Evolutionary conservation across 2,797 vertebrate species (phyloP).

Genomic region (Hephaestus fuliginosus): DNA sequence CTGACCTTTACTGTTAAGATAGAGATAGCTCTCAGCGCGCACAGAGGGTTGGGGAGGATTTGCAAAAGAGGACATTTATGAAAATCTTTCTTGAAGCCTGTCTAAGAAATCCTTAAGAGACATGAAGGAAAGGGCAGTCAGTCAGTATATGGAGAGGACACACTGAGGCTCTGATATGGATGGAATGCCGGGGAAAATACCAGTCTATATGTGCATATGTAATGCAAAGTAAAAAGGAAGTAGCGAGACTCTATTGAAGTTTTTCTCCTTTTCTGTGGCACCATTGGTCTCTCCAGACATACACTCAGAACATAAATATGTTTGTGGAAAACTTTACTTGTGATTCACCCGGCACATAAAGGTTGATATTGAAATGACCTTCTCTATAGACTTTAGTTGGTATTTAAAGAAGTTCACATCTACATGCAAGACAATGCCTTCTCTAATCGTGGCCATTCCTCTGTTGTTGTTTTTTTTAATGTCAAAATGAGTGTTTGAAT

Average conservation of each 20-base stretch:
- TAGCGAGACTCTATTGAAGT: slow-evolving; percentile 65
- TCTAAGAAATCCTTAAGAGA: slow-evolving; percentile 81
- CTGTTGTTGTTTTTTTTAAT: neutral
- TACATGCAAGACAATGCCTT: slow-evolving; percentile 27
- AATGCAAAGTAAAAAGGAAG: slow-evolving; percentile 74
- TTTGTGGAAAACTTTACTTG: slow-evolving; percentile 54
- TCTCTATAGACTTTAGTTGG: slow-evolving; percentile 27
- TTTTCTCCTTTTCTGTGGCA: slow-evolving; percentile 41
- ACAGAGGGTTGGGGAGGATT: slow-evolving; percentile 74
- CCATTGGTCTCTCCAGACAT: slow-evolving; percentile 57
- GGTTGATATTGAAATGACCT: slow-evolving; percentile 69
- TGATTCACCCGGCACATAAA: slow-evolving; percentile 28
- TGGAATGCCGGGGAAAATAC: slow-evolving; percentile 73
- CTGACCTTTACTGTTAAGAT: slow-evolving; percentile 83
- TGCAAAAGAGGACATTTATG: slow-evolving; percentile 83
- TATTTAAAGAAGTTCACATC: slow-evolving; percentile 45
- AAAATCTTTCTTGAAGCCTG: slow-evolving; percentile 80
- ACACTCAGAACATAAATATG: slow-evolving; percentile 58
- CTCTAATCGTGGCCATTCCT: slow-evolving; percentile 1
- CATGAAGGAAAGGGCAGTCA: slow-evolving; percentile 81
- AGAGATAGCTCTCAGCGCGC: slow-evolving; percentile 73
- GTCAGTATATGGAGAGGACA: slow-evolving; percentile 73
- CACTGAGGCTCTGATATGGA: slow-evolving; percentile 75
- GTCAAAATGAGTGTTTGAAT: slow-evolving; percentile 27
- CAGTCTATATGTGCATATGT: slow-evolving; percentile 84